Evolutionary conservation across 53 echinoderm and acorn worm genomes (phyloP), one percentile per base, ranked within the genome.

Genomic region (Henricia sp.): DNA sequence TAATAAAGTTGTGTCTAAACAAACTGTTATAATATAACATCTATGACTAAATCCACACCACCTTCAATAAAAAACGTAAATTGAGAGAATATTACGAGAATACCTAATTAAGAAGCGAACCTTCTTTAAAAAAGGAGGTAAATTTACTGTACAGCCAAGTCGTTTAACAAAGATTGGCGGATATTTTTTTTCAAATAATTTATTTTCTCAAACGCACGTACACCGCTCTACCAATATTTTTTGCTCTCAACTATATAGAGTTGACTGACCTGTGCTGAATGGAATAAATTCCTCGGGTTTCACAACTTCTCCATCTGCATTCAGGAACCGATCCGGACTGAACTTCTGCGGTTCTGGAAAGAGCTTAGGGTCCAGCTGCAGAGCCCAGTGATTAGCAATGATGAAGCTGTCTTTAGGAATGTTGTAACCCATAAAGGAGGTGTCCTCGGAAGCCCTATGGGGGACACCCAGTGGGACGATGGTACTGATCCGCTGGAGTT

Each of bases 261-360:
- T 12, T 14, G 70, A 52, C 86, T 67, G 36, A 75, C 75, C 75
- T 14, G 56, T 75, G 34, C 75, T 51, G 57, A 82, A 82, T 2
- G 82, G 82, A 50, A 82, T 82, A 20, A 82, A 64, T 8, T 82
- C 67, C 32, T 82, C 82, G 6, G 76, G 76, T 76, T 76, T 76
- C 21, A 76, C 76, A 12, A 58, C 76, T 42, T 57, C 76, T 38
- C 76, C 76, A 25, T 39, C 76, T 24, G 38, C 20, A 58, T 76
- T 76, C 59, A 76, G 41, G 59, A 76, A 76, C 44, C 76, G 37
- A 17, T 59, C 76, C 27, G 76, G 76, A 37, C 37, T 52, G 38
- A 73, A 73, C 35, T 19, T 54, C 12, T 54, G n/a, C 53, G 73
- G 73, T 19, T 76, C 76, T 0, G 76, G 59, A 19, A 76, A 76